Evolutionary conservation across 2,113 vertebrate genomes (phyloP).

Genomic region (Mustela nigripes): DNA sequence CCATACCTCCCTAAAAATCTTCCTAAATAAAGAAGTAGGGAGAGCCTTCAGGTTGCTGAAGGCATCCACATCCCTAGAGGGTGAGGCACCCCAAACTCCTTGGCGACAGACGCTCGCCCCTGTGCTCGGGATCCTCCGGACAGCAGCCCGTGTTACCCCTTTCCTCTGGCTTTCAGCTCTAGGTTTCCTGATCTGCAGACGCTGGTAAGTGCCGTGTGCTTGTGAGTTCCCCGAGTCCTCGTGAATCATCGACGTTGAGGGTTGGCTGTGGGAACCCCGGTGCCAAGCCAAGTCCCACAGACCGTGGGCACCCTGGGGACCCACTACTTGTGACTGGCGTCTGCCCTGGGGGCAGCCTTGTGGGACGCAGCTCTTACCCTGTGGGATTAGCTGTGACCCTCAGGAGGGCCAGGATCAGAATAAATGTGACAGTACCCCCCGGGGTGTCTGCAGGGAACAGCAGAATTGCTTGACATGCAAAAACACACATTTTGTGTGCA

Average conservation of each 20-base stretch:
- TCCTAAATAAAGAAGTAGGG: rapidly evolving
- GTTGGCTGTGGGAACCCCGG: rapidly evolving
- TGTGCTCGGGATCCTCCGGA: no score
- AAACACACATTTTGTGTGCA: not conserved
- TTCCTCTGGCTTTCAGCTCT: not conserved
- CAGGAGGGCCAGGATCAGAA: rapidly evolving
- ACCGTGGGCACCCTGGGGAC: not conserved
- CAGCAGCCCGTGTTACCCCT: rapidly evolving
- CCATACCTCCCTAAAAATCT: not conserved
- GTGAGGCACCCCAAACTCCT: rapidly evolving
- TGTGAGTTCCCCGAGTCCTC: not conserved
- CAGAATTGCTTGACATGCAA: not conserved
- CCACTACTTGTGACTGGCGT: rapidly evolving
- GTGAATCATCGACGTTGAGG: rapidly evolving
- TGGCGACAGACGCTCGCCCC: not conserved
- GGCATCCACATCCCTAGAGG: rapidly evolving
- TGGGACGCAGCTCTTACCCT: no score
- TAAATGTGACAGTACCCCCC: rapidly evolving
- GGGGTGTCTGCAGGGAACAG: not conserved
- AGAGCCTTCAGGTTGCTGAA: not conserved
- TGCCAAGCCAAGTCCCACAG: not conserved
- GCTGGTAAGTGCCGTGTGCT: not conserved
- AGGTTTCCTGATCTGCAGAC: rapidly evolving
- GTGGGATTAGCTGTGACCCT: rapidly evolving
- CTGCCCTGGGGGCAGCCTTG: not conserved